Evolutionary conservation across 2,113 vertebrate genomes (phyloP).

Genomic region (Coracopsis vasa): DNA sequence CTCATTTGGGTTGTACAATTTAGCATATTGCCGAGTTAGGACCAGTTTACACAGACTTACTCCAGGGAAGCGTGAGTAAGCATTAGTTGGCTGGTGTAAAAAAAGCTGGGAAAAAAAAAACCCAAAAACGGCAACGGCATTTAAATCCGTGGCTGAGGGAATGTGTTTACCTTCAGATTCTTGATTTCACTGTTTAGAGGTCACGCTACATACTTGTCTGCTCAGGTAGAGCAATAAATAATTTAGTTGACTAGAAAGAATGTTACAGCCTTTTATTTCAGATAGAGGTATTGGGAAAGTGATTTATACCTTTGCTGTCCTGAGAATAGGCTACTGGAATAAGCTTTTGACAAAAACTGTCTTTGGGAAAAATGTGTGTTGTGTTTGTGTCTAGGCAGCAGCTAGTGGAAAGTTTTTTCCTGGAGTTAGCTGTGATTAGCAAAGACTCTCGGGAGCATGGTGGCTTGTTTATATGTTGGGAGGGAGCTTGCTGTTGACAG

Average conservation of each 20-base stretch:
- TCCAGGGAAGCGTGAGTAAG: not conserved
- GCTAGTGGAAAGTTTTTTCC: not conserved
- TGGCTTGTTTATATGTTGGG: not conserved
- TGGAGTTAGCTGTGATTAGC: not conserved
- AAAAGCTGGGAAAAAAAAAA: not conserved
- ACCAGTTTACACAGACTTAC: not conserved
- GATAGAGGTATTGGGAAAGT: not conserved
- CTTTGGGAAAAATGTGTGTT: not conserved
- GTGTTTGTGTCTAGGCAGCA: not conserved
- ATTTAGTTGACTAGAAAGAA: slow-evolving; percentile 22
- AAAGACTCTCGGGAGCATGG: not conserved
- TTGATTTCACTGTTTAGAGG: slow-evolving; percentile 1
- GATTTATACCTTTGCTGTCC: not conserved
- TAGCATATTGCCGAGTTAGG: not conserved
- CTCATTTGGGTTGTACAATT: not conserved
- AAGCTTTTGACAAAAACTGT: not conserved
- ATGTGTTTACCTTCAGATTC: not conserved
- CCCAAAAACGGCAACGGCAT: not conserved
- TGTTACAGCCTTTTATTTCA: not conserved
- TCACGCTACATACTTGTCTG: not conserved
- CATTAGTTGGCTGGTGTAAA: not conserved
- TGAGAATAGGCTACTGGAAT: slow-evolving; percentile 3
- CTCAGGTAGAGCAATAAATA: slow-evolving; percentile 45
- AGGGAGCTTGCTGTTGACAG: not conserved
- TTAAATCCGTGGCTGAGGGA: not conserved